phyloP scores from a whole-genome alignment of 2,888 invertebrate genomes.

The Falcaria lacertinaria region DNA sequence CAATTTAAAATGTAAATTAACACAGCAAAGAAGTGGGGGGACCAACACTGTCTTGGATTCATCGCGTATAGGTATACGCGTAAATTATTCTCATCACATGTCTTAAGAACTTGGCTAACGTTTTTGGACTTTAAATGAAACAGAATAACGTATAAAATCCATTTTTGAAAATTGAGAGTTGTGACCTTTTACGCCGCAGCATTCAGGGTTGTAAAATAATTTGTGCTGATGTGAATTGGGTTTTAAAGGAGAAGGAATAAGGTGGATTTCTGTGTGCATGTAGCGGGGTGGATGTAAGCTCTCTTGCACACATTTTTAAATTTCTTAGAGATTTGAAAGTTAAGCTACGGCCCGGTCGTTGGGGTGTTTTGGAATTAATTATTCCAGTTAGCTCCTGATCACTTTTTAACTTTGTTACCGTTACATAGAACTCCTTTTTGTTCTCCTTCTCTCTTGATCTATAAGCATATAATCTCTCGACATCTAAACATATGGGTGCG shows the following conservation, averaged over 20 bases:
- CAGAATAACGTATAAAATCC: neutral
- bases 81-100: conserved; percentile 3
- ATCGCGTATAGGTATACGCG: conserved; percentile 33
- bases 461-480: no score
- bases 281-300: conserved; percentile 36
- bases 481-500: no score
- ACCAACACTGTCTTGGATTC: conserved; percentile 64
- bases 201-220: neutral
- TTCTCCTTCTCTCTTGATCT: no score
- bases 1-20: conserved; percentile 82
- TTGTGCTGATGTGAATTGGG: conserved; percentile 16
- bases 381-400: conserved; percentile 27
- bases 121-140: conserved; percentile 1
- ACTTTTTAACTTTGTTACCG: conserved; percentile 29
- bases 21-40: conserved; percentile 75
- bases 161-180: neutral
- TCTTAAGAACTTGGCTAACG: neutral
- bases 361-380: conserved; percentile 30
- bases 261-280: conserved; percentile 26
- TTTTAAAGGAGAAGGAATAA: conserved; percentile 13
- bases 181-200: conserved; percentile 8
- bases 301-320: conserved; percentile 55
- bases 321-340: conserved; percentile 69
- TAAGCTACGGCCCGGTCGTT: conserved; percentile 44
- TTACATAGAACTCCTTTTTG: neutral